Evolutionary conservation across 2,888 invertebrate genomes (phyloP), one percentile per base, ranked within the genome.

Genomic region (Plusia festucae): DNA sequence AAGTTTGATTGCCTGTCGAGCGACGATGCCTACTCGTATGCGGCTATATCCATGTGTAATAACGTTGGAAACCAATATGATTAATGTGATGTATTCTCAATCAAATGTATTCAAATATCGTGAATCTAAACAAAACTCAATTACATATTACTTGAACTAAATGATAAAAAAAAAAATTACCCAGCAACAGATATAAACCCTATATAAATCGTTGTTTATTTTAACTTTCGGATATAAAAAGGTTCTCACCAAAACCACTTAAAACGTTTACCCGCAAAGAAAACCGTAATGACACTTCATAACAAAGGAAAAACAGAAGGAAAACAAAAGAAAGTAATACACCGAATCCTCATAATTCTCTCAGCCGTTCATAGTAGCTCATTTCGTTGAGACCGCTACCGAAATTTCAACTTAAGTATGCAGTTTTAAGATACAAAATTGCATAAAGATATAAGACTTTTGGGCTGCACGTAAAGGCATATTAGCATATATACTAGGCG

Each of bases 401-500:
- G 44, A 7, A 78, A 76, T 72, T 44, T 34, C 22, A 51, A 70
- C 80, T 62, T 68, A 69, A 65, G 51, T 32, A 8, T 55, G 53
- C 34, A 72, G 62, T 5, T 22, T 52, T 70, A 81, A 40, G 68
- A 76, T 60, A 11, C 30, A 66, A 60, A 76, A 58, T 82, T 60
- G 67, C 51, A 49, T 34, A 56, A 51, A 40, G 44, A 44, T 52
- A 40, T 24, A 34, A 30, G 22, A 56, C 53, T 68, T 70, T 76
- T 68, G 52, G 73, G 78, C 76, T 82, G 81, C 85, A 84, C 75
- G 82, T 80, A 80, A 83, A 82, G 74, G 77, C 82, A 91, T n/a
- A n/a, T 91, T 91, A 89, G 88, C 91, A 91, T 91, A 90, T 90
- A 91, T 89, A 91, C 90, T 89, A 87, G 90, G 80, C 79, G 79